These are phyloP conservation scores for Sthenelais limicola DNA, from an alignment of 2,888 invertebrate species.

Conservation along the genomic window DNA sequence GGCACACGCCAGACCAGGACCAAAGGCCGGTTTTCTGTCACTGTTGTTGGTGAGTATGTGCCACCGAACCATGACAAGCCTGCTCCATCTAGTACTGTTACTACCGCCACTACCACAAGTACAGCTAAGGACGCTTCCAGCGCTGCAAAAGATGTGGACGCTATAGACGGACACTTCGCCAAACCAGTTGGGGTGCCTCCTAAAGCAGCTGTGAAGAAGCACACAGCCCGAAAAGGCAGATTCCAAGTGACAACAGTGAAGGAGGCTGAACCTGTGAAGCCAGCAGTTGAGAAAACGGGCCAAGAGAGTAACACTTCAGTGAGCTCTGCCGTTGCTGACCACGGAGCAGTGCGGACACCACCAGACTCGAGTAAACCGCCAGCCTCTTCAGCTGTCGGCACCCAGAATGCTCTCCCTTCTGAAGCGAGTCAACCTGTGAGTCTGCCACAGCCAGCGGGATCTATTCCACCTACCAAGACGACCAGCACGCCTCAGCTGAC, in stretches of 20 bases:
- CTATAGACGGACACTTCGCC: neutral
- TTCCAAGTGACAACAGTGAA: slow-evolving; percentile 43
- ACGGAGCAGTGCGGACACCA: no score
- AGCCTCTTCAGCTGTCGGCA: no score
- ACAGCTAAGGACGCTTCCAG: neutral
- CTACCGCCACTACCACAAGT: neutral
- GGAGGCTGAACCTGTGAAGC: no score
- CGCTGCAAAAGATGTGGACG: neutral
- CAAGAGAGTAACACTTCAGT: no score
- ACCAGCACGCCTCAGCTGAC: neutral
- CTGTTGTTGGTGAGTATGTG: slow-evolving; percentile 45
- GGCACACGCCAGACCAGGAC: neutral
- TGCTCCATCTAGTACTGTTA: neutral
- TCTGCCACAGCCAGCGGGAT: no score
- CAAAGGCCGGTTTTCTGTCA: slow-evolving; percentile 48
- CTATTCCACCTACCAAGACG: neutral
- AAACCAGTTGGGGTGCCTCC: neutral
- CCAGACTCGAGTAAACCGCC: no score
- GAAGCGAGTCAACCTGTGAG: no score
- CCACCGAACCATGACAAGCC: slow-evolving; percentile 18
- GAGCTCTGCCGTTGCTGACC: no score
- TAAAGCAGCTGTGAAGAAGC: neutral
- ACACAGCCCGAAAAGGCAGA: slow-evolving; percentile 18
- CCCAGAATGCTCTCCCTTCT: no score
- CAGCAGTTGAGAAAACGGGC: no score